These are phyloP conservation scores for Nysson spinosus DNA, from an alignment of 2,888 invertebrate genomes.

Conservation along the genomic window DNA sequence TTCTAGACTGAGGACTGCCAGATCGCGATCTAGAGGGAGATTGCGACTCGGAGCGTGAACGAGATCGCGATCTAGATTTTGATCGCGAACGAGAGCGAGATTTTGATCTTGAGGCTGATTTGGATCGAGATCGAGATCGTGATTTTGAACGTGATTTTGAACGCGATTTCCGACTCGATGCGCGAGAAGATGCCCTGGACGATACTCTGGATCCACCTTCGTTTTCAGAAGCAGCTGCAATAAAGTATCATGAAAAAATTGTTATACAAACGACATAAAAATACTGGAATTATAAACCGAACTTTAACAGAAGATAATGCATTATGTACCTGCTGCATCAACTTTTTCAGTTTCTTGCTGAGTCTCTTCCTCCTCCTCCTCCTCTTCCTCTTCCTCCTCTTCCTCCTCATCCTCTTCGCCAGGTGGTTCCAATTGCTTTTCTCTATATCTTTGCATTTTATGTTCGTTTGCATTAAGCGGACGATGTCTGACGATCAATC, in stretches of 20 bases:
- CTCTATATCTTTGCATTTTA: constrained; percentile 90
- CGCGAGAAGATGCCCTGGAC: constrained; percentile 72
- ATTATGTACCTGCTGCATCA: constrained; percentile 68
- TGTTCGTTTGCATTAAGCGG: constrained; percentile 91
- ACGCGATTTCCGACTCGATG: not conserved
- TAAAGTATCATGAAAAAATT: not conserved
- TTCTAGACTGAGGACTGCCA: constrained; percentile 62
- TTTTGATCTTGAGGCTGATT: constrained; percentile 63
- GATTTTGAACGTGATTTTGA: constrained; percentile 67
- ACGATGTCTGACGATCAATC: constrained; percentile 93
- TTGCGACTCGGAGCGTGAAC: constrained; percentile 63
- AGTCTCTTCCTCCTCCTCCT: constrained; percentile 79
- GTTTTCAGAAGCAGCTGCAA: constrained; percentile 72
- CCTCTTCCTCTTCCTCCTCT: constrained; percentile 83
- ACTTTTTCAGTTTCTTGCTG: constrained; percentile 75
- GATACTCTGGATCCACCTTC: constrained; percentile 77
- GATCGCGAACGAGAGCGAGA: constrained; percentile 61
- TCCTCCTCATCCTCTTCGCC: constrained; percentile 84
- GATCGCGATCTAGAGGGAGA: constrained; percentile 67
- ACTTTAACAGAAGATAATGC: not conserved
- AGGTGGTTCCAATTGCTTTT: constrained; percentile 92
- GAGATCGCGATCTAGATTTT: constrained; percentile 66
- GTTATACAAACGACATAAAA: not conserved
- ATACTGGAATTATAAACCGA: not conserved
- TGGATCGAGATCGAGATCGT: constrained; percentile 61